Evolutionary conservation across 2,888 invertebrate species (phyloP).

Genomic region (Palloptera scutellata): DNA sequence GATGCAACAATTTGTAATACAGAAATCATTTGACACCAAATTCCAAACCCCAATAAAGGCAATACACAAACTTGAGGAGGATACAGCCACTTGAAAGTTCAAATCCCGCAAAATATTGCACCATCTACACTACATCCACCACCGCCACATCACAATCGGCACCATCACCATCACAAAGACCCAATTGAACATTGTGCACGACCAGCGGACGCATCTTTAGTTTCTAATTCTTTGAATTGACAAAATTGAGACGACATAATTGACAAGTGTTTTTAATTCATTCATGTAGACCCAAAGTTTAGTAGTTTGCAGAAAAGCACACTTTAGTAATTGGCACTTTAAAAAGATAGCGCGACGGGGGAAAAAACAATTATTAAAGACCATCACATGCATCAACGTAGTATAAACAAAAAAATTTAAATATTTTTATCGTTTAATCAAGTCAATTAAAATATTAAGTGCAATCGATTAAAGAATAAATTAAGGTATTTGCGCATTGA

Average conservation of each 20-base stretch:
- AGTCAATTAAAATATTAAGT: too few species aligned
- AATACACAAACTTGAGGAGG: constrained; percentile 29
- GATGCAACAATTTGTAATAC: too few species aligned
- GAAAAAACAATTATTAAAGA: too few species aligned
- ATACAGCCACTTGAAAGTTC: constrained; percentile 40
- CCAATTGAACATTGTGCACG: constrained; percentile 25
- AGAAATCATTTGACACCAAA: too few species aligned
- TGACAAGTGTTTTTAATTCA: neutral
- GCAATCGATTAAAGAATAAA: too few species aligned
- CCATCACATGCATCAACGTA: too few species aligned
- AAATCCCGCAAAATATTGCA: constrained; percentile 15
- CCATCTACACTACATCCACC: too few species aligned
- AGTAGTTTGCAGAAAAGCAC: neutral
- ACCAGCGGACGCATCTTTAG: constrained; percentile 17
- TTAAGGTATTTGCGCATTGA: too few species aligned
- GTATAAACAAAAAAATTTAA: too few species aligned
- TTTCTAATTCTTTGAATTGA: constrained; percentile 39
- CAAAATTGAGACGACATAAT: constrained; percentile 2
- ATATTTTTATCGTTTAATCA: too few species aligned
- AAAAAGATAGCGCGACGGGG: too few species aligned
- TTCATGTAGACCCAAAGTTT: neutral
- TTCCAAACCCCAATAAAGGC: neutral
- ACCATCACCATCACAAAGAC: constrained; percentile 4
- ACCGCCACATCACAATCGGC: neutral
- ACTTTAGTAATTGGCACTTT: neutral